Evolutionary conservation across 2,797 vertebrate species (phyloP).

Genomic region (Xerus rutilus): DNA sequence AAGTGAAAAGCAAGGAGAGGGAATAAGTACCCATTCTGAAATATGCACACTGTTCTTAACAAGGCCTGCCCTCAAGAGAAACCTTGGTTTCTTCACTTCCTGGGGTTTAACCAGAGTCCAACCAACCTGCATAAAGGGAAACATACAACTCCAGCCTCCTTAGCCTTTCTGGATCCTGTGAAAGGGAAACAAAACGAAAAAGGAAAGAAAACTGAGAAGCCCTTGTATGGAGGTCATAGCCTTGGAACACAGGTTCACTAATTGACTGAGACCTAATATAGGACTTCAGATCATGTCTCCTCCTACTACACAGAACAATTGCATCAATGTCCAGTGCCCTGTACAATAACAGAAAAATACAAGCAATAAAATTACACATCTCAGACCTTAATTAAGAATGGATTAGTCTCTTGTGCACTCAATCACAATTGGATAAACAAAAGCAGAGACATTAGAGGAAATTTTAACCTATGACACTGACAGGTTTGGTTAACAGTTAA

Average conservation of each 20-base stretch:
- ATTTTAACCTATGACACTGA: neutral
- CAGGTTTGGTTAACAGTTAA: too few species aligned
- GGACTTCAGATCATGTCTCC: neutral
- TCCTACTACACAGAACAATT: neutral
- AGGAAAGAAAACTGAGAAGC: neutral
- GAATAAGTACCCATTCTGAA: neutral
- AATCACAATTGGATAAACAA: neutral
- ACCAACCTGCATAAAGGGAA: neutral
- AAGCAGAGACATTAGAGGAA: neutral
- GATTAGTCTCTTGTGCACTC: too few species aligned
- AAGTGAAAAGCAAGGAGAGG: neutral
- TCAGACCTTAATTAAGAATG: neutral
- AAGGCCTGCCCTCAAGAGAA: neutral
- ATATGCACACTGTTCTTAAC: neutral
- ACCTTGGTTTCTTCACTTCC: neutral
- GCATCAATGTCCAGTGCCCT: neutral
- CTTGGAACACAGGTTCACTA: neutral
- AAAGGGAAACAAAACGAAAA: neutral
- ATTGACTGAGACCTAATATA: neutral
- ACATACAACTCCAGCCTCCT: too few species aligned
- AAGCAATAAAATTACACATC: neutral
- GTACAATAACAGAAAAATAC: neutral
- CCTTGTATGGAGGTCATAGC: too few species aligned
- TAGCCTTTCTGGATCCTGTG: neutral
- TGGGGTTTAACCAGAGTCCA: neutral